Percentiles rank a stretch among this genome's conserved stretches.
Evolutionary conservation across 2,113 vertebrate species (phyloP).

Genomic region (Pelvicachromis taeniatus): DNA sequence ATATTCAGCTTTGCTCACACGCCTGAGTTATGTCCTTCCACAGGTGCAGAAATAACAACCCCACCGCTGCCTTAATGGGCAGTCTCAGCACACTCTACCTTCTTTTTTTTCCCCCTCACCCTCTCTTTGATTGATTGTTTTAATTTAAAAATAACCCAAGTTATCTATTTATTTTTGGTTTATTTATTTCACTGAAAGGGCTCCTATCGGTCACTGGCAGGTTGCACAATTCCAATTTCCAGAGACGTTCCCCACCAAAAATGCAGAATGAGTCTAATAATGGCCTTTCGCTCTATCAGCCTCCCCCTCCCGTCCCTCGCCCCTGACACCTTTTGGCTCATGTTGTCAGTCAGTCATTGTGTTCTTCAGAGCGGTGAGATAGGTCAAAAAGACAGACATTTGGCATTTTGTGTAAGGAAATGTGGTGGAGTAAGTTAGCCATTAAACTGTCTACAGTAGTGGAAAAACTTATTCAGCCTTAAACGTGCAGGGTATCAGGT

Average conservation of each 20-base stretch:
- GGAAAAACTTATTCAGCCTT: neutral
- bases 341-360: conserved; percentile 46
- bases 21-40: conserved; percentile 27
- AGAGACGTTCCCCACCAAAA: conserved; percentile 14
- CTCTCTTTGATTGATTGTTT: conserved; percentile 69
- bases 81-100: conserved; percentile 6
- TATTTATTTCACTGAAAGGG: conserved; percentile 55
- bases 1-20: conserved; percentile 10
- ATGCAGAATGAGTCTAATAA: conserved; percentile 55
- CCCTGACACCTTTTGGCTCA: conserved; percentile 25
- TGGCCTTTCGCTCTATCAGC: conserved; percentile 38
- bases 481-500: neutral
- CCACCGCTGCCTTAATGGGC: conserved; percentile 32
- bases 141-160: conserved; percentile 61
- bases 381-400: conserved; percentile 43
- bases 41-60: conserved; percentile 52
- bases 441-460: conserved; percentile 8
- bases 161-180: conserved; percentile 59
- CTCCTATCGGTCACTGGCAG: conserved; percentile 51
- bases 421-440: conserved; percentile 27
- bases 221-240: conserved; percentile 60
- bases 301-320: neutral
- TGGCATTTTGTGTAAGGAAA: conserved; percentile 49
- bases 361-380: conserved; percentile 22
- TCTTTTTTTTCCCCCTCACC: neutral